Base-by-base conservation (phyloP, 2,113 vertebrate genomes). In the Hiodon tergisus region DNA sequence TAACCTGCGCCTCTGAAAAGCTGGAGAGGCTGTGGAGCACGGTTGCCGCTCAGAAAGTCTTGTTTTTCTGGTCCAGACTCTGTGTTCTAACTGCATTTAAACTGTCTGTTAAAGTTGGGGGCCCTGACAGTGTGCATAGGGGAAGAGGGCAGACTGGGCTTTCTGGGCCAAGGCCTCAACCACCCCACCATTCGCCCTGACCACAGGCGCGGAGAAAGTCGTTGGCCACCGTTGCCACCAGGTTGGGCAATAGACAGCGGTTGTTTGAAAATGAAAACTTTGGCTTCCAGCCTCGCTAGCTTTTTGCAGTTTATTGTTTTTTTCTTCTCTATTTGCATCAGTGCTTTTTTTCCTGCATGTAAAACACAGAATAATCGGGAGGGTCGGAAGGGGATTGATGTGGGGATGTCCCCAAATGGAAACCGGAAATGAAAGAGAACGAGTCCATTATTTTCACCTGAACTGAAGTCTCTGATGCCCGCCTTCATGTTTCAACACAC, bases 1-100 rank as follows among this genome's bases (percentile, higher is more conserved):
- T 90, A 90, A 91, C 90, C 87, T 89, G 86, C 75, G 78, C 81
- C 76, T 88, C 82, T 90, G 83, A 89, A 90, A 90, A 79, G 87
- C 82, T 75, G 81, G n/a, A 31, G 48, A 65, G 54, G 51, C 80
- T 78, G 75, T 80, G 48, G 60, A 55, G 31, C 31, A 31, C 31
- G 31, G 31, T 31, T 31, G 31, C 31, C 31, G 31, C 31, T 31
- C 31, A 31, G 31, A 31, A 31, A 31, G 31, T 31, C 31, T 31
- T 31, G 31, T 31, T 31, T 31, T 31, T 31, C 31, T 31, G 31
- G 31, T 31, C 31, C 31, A 31, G 31, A 31, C 31, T 31, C 31
- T 31, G 31, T 31, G 31, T 31, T 31, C 31, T 31, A 31, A 31
- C 31, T 31, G 31, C 31, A 0, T 31, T 31, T 31, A 31, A 31